These are phyloP conservation scores for Planococcus citri DNA, from an alignment of 1,140 invertebrate genomes.

Conservation along the genomic window DNA sequence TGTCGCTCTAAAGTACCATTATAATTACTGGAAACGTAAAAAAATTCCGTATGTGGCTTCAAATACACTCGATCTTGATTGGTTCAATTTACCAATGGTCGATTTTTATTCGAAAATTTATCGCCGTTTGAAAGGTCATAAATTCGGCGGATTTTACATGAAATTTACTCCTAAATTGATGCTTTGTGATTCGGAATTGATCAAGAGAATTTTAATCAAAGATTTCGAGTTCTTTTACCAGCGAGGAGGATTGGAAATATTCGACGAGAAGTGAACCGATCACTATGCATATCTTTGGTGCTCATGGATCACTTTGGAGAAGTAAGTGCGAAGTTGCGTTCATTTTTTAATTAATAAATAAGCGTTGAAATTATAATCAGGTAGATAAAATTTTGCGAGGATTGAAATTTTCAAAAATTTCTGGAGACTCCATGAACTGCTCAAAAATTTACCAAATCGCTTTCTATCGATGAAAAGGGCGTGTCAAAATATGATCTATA, in stretches of 20 bases:
- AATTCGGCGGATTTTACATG: slow-evolving; percentile 25
- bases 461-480: too few species aligned
- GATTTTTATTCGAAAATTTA: slow-evolving; percentile 28
- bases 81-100: neutral
- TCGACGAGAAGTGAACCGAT: slow-evolving; percentile 31
- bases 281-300: neutral
- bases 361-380: too few species aligned
- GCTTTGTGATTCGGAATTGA: slow-evolving; percentile 19
- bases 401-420: too few species aligned
- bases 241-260: slow-evolving; percentile 30
- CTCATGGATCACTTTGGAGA: slow-evolving; percentile 36
- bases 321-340: slow-evolving; percentile 22
- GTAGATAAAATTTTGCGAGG: too few species aligned
- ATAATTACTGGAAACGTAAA: slow-evolving; percentile 10
- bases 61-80: neutral
- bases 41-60: neutral
- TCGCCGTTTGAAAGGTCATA: slow-evolving; percentile 24
- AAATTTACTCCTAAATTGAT: slow-evolving; percentile 14
- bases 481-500: too few species aligned
- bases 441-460: too few species aligned
- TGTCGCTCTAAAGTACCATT: neutral
- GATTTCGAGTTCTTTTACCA: slow-evolving; percentile 38
- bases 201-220: slow-evolving; percentile 37
- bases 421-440: too few species aligned
- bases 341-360: neutral